Evolutionary conservation across 2,113 vertebrate genomes (phyloP), one percentile per base, ranked within the genome.

Genomic region (Bubalus kerabau): DNA sequence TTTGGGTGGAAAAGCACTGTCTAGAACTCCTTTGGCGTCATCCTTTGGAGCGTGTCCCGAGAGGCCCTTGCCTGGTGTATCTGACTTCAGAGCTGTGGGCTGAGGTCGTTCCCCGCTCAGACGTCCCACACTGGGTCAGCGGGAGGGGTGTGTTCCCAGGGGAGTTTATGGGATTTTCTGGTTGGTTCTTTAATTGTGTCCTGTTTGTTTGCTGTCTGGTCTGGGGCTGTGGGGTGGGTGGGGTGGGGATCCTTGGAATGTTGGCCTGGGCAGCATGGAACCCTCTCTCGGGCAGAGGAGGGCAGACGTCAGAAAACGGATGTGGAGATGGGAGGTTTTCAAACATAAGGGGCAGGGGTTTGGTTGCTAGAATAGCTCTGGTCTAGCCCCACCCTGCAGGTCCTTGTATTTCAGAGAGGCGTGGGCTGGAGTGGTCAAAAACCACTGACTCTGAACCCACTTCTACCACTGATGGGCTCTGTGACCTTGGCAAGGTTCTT

Each of bases 171-270:
- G 95, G 96, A 50, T 90, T 97, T 93, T 97, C 94, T 93, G 80
- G 80, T 97, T 92, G 94, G 92, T 64, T 89, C 87, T 97, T 94
- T 95, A 86, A 83, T 93, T 23, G 43, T 43, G 92, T 93, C 48
- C 92, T 98, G 97, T 98, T 97, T 98, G 97, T 98, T 98, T 98
- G 97, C 97, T 98, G 97, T 98, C 97, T 98, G 96, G 98, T 98
- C 97, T 98, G 94, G 92, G 80, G 59, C 1, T 32, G 32, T 71
- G 89, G 62, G 52, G 86, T 95, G 95, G 96, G 88, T 81, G 87
- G 91, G 87, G 90, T 81, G 60, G 80, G 62, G 92, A 97, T 90
- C 95, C 97, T 97, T 3, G n/a, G 98, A 96, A 97, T 95, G 92
- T 87, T 50, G 80, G 90, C 90, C 83, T 80, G 94, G 87, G 86